Conservation (phyloP, 1,140 invertebrate genomes). For the Tetramorium simillimum region DNA sequence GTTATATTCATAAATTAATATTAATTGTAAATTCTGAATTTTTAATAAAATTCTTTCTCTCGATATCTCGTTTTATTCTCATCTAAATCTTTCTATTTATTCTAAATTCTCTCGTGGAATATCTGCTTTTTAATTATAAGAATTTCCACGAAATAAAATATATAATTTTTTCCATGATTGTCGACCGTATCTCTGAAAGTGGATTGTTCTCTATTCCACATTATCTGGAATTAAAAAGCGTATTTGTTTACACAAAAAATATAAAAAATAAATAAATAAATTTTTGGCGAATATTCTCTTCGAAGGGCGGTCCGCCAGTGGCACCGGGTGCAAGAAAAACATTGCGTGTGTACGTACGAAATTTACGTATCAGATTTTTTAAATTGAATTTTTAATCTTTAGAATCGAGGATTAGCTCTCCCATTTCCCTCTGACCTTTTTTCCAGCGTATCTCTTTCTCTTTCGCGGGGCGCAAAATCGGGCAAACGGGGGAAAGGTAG, state of each 20-base stretch:
- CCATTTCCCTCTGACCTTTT: not conserved
- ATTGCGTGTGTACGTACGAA: not conserved
- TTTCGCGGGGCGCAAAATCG: not conserved
- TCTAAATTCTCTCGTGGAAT: not conserved
- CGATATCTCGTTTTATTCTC: not conserved
- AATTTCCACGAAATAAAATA: not conserved
- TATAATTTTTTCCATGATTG: not conserved
- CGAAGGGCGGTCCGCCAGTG: not conserved
- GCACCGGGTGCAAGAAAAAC: not conserved
- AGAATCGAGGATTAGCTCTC: not conserved
- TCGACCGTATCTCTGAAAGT: not conserved
- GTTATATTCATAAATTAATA: not conserved
- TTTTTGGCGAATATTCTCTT: not conserved
- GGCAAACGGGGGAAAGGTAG: not conserved
- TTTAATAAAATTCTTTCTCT: not conserved
- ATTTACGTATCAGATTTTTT: not conserved
- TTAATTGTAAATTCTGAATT: constrained; percentile 1
- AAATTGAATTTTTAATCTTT: constrained; percentile 37
- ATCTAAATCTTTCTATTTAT: not conserved
- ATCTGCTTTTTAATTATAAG: not conserved
- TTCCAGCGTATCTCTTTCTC: not conserved
- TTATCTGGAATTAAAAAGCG: not conserved
- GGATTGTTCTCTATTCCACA: not conserved
- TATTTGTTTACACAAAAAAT: not conserved
- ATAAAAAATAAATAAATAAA: not conserved